Percentiles rank a stretch among this genome's conserved stretches.
Evolutionary conservation across 2,797 vertebrate genomes (phyloP).

Genomic region (Manis pentadactyla): DNA sequence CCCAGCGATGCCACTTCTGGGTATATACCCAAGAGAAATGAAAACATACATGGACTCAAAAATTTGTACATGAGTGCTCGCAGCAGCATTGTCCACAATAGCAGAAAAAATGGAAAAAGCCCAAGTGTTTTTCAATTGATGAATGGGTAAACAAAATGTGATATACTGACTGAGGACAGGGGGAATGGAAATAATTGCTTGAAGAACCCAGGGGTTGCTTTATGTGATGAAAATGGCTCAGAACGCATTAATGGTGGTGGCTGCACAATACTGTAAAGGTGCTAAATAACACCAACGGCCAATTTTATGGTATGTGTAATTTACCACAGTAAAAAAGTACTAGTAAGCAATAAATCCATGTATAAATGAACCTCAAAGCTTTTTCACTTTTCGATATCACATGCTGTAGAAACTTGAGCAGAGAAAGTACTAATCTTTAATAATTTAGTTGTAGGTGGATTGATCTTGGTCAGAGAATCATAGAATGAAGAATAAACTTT

Average conservation of each 20-base stretch:
- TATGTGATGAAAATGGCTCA: neutral
- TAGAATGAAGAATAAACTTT: neutral
- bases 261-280: neutral
- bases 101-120: neutral
- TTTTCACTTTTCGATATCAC: neutral
- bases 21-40: too few relatives aligned
- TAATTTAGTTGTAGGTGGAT: neutral
- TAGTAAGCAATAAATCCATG: neutral
- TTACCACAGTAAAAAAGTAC: conserved; percentile 40
- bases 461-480: neutral
- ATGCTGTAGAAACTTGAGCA: neutral
- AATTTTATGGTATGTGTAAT: conserved; percentile 51
- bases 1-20: neutral
- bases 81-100: neutral
- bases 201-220: neutral
- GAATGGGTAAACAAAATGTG: neutral
- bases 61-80: neutral
- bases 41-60: neutral
- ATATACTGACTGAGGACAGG: neutral
- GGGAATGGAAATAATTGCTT: neutral
- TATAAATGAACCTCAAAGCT: conserved; percentile 3
- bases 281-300: neutral
- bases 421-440: neutral
- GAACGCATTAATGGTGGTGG: neutral
- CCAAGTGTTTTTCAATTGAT: neutral